Base-by-base conservation (phyloP, 2,888 invertebrate species). In the Pyralis farinalis region DNA sequence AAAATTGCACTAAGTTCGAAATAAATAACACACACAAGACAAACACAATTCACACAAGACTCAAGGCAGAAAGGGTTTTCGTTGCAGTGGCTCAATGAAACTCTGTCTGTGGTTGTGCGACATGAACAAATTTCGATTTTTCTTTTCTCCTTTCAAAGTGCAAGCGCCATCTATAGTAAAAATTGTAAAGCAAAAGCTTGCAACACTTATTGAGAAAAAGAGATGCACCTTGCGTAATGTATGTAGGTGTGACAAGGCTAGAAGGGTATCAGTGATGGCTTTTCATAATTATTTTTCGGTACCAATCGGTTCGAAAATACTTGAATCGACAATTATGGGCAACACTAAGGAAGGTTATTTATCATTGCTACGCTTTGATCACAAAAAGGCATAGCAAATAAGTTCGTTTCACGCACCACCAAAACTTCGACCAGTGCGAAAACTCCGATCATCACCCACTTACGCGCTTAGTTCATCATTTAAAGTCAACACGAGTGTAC, bases 51-150 rank as follows among this genome's bases (percentile, higher is more conserved):
- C 74, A 77, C 85, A 74, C 80, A 80, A 82, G 85, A 86, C 84
- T 71, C 82, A 63, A 87, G 80, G 74, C 83, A 86, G 83, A 84
- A 87, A 85, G 83, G 80, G 84, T 84, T 84, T 81, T 79, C 81
- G 82, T 73, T 73, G 76, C 73, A 80, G 72, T 66, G 60, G 65
- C 61, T 63, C 55, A 61, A 49, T 50, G 63, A 63, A 62, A 57
- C 57, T 54, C 55, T 63, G 65, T 27, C 27, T 27, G 25, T 27
- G 27, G 7, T 12, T 27, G 12, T 12, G 25, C 34, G 34, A 7
- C 7, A 4, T 25, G 22, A 34, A 57, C 63, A 59, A 67, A 71
- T 70, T 79, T 79, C 78, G 77, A 79, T 80, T 80, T 79, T 76
- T 58, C 4, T 21, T 25, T 34, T 25, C 54, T 63, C 55, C 53